Percentiles rank a stretch among this genome's conserved stretches.
phyloP scores from a whole-genome alignment of 2,888 invertebrate genomes.

The Ophonus ardosiacus region DNA sequence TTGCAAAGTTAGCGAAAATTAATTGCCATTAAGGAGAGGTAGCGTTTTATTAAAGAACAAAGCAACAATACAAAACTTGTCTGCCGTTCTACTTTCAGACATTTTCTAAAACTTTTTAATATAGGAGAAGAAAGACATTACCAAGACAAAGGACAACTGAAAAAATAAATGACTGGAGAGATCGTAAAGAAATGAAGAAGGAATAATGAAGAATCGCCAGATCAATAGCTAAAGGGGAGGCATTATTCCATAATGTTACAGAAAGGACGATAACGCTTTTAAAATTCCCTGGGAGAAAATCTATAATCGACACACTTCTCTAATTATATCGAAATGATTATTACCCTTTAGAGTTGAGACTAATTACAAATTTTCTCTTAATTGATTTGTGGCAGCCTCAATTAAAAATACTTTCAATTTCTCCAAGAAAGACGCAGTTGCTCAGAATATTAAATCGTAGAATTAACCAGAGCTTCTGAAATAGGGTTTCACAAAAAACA shows the following conservation, averaged over 20 bases:
- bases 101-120: slow-evolving; percentile 59
- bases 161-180: slow-evolving; percentile 58
- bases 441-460: not conserved
- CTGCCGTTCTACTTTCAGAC: slow-evolving; percentile 40
- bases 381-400: slow-evolving; percentile 20
- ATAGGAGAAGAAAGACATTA: slow-evolving; percentile 62
- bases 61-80: slow-evolving; percentile 55
- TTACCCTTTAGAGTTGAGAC: slow-evolving; percentile 31
- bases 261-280: slow-evolving; percentile 48
- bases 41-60: slow-evolving; percentile 50
- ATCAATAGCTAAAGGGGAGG: slow-evolving; percentile 58
- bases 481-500: too few relatives aligned
- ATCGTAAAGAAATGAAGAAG: slow-evolving; percentile 59
- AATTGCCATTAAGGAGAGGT: slow-evolving; percentile 50
- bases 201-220: slow-evolving; percentile 57
- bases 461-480: not conserved
- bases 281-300: slow-evolving; percentile 32
- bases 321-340: slow-evolving; percentile 50
- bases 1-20: slow-evolving; percentile 34
- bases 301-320: slow-evolving; percentile 40
- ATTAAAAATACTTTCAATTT: slow-evolving; percentile 25
- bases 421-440: not conserved
- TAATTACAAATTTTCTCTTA: slow-evolving; percentile 22
- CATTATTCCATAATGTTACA: slow-evolving; percentile 61
- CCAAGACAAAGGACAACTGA: slow-evolving; percentile 57